A percentile compares a stretch with the other conserved stretches of the same genome.
Evolutionary conservation across 2,888 invertebrate genomes (phyloP).

Genomic region (Drosophila lutescens): DNA sequence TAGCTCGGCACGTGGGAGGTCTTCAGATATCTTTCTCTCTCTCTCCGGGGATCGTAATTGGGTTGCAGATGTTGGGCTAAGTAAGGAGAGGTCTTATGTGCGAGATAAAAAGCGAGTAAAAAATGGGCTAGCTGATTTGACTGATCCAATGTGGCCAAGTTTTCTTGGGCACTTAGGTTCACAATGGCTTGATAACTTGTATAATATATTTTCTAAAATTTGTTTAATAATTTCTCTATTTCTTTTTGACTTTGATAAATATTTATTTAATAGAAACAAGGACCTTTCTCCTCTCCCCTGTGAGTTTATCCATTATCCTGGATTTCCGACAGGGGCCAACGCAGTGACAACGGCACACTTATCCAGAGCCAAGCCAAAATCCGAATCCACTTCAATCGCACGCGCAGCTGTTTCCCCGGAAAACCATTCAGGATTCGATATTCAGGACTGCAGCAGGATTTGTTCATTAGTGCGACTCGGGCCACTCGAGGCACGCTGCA

Average conservation of each 20-base stretch:
- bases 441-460: constrained; percentile 46
- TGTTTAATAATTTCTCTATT: not conserved
- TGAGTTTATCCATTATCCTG: constrained; percentile 15
- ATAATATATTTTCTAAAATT: not conserved
- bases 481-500: constrained; percentile 59
- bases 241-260: not conserved
- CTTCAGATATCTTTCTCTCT: constrained; percentile 14
- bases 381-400: constrained; percentile 45
- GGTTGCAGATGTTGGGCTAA: constrained; percentile 31
- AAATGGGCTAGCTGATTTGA: constrained; percentile 3
- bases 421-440: constrained; percentile 32
- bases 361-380: constrained; percentile 21
- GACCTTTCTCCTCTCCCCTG: not conserved
- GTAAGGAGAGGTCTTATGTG: constrained; percentile 18
- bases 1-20: constrained; percentile 37
- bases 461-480: constrained; percentile 61
- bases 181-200: not conserved
- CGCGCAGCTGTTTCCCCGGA: constrained; percentile 66
- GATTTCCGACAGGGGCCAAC: constrained; percentile 28
- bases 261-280: not conserved
- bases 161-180: not conserved
- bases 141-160: constrained; percentile 6
- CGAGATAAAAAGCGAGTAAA: constrained; percentile 24
- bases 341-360: constrained; percentile 44
- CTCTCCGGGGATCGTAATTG: constrained; percentile 15